phyloP scores from a whole-genome alignment of 1,140 invertebrate species.

The Penaeus japonicus region DNA sequence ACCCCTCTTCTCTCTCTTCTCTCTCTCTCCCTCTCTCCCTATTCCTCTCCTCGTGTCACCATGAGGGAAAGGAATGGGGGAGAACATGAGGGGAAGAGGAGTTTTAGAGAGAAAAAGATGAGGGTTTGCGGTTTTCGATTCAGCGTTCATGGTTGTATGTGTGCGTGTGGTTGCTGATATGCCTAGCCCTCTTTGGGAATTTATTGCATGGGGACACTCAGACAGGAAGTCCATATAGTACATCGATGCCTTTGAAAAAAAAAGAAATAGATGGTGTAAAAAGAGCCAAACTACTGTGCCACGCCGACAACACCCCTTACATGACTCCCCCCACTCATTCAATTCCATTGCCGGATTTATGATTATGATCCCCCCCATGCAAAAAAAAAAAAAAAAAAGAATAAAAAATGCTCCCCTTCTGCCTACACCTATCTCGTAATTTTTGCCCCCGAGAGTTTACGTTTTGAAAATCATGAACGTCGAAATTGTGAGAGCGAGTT shows the following conservation, averaged over 20 bases:
- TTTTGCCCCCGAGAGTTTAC: too few species aligned
- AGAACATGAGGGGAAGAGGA: not conserved
- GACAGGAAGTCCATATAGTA: not conserved
- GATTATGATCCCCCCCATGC: too few species aligned
- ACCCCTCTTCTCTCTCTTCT: not conserved
- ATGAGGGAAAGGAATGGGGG: not conserved
- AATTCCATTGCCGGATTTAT: too few species aligned
- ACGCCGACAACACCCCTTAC: not conserved
- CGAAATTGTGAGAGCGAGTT: too few species aligned
- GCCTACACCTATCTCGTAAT: too few species aligned
- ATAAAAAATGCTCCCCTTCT: too few species aligned
- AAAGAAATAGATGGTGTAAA: too few species aligned
- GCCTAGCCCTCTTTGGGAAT: not conserved
- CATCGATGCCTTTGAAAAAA: too few species aligned
- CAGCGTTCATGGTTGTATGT: not conserved
- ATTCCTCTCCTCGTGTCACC: not conserved
- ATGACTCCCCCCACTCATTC: not conserved
- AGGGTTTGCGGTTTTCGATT: not conserved
- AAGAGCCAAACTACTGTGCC: too few species aligned
- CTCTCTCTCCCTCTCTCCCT: constrained; percentile 11
- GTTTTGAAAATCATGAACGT: too few species aligned
- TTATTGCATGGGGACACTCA: not conserved
- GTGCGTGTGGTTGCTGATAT: not conserved
- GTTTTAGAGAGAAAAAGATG: not conserved
- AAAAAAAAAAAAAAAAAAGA: too few species aligned